phyloP scores from a whole-genome alignment of 2,113 vertebrate species.

The Anseranas semipalmata region DNA sequence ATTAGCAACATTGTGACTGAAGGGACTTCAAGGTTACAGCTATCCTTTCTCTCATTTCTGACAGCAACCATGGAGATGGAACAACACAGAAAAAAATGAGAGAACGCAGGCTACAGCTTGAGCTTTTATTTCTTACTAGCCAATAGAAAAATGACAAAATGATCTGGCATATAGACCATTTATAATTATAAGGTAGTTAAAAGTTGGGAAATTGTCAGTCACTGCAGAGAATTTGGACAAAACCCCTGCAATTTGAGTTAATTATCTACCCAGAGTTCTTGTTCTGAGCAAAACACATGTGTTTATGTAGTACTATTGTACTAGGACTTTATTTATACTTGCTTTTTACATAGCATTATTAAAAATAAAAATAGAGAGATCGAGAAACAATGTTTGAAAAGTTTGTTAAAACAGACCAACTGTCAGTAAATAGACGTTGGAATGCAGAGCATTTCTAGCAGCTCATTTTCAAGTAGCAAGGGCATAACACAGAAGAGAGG shows the following conservation, averaged over 20 bases:
- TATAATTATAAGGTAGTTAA: conserved; percentile 60
- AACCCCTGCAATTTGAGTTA: conserved; percentile 58
- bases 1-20: background rate
- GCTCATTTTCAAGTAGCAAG: background rate
- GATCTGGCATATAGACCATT: conserved; percentile 22
- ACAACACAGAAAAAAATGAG: background rate
- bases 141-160: conserved; percentile 25
- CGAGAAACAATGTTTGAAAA: conserved; percentile 33
- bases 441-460: background rate
- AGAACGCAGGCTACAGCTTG: background rate
- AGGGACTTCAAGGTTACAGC: background rate
- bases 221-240: conserved; percentile 52
- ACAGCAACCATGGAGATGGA: background rate
- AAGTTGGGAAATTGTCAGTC: conserved; percentile 57
- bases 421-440: background rate
- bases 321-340: conserved; percentile 44
- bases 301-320: conserved; percentile 38
- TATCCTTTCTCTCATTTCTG: background rate
- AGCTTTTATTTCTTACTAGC: conserved; percentile 44
- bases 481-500: background rate
- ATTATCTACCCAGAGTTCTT: conserved; percentile 57
- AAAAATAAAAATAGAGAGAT: conserved; percentile 56
- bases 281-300: conserved; percentile 39
- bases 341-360: conserved; percentile 30
- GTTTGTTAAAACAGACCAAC: conserved; percentile 32